phyloP scores from a whole-genome alignment of 2,113 vertebrate species.

The Xiphophorus couchianus region DNA sequence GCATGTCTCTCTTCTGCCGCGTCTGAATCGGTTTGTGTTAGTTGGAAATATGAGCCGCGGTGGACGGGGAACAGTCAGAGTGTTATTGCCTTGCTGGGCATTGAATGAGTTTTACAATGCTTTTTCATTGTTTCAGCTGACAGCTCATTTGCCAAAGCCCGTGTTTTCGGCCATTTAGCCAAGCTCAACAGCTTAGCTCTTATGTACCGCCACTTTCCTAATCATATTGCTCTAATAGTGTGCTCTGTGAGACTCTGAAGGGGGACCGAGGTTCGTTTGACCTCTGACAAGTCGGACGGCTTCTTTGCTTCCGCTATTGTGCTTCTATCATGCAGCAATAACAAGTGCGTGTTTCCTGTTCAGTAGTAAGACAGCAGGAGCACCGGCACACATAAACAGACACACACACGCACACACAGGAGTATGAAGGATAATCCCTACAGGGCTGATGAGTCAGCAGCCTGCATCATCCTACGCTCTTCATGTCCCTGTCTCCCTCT shows the following conservation, averaged over 20 bases:
- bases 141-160: neutral
- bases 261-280: constrained; percentile 6
- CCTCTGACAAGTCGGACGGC: constrained; percentile 12
- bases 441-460: constrained; percentile 70
- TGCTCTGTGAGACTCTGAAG: neutral
- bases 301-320: constrained; percentile 24
- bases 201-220: neutral
- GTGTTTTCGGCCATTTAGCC: neutral
- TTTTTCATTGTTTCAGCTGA: neutral
- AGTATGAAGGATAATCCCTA: constrained; percentile 52
- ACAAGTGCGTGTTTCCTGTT: constrained; percentile 21
- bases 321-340: constrained; percentile 44
- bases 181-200: neutral
- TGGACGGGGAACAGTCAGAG: neutral
- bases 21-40: neutral
- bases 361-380: constrained; percentile 31
- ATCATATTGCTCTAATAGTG: neutral
- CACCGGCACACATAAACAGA: constrained; percentile 16
- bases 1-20: neutral
- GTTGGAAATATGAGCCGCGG: too few species aligned
- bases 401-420: constrained; percentile 21
- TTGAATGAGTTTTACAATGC: neutral
- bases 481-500: constrained; percentile 32
- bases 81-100: neutral
- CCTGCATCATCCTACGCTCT: constrained; percentile 56